These are phyloP conservation scores for Dicrurus megarhynchus DNA, from an alignment of 2,113 vertebrate genomes.

Conservation along the genomic window DNA sequence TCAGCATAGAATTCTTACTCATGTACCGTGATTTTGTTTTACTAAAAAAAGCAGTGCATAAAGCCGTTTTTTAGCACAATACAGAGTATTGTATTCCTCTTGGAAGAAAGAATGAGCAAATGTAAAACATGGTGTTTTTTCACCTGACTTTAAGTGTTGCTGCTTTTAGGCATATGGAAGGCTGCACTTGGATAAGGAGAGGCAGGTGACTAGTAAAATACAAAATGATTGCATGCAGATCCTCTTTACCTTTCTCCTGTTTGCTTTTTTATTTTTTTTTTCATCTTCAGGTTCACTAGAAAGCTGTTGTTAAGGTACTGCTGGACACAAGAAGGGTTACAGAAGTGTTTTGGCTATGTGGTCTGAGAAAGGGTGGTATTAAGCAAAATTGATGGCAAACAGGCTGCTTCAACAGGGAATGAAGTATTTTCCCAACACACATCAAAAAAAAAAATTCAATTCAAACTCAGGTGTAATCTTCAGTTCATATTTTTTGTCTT, in stretches of 20 bases:
- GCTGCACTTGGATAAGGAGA: background rate
- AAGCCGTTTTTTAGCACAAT: background rate
- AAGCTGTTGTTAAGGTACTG: background rate
- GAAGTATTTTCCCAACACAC: background rate
- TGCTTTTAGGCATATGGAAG: background rate
- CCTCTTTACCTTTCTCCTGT: background rate
- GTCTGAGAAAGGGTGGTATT: background rate
- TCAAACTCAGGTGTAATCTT: background rate
- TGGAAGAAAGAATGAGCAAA: background rate
- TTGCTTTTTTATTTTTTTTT: too few relatives aligned
- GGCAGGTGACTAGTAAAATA: background rate
- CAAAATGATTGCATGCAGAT: background rate
- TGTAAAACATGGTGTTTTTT: background rate
- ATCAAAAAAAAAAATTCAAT: background rate
- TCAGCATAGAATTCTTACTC: constrained; percentile 20
- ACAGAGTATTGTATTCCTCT: background rate
- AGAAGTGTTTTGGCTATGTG: background rate
- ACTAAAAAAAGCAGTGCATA: background rate
- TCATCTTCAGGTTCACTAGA: background rate
- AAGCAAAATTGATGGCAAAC: background rate
- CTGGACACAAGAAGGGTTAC: background rate
- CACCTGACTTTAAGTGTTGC: background rate
- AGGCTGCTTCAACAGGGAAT: background rate
- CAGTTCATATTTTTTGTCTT: background rate
- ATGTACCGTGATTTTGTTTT: constrained; percentile 35